These are phyloP conservation scores for Ranitomeya imitator DNA, from an alignment of 2,113 vertebrate genomes.

Conservation along the genomic window DNA sequence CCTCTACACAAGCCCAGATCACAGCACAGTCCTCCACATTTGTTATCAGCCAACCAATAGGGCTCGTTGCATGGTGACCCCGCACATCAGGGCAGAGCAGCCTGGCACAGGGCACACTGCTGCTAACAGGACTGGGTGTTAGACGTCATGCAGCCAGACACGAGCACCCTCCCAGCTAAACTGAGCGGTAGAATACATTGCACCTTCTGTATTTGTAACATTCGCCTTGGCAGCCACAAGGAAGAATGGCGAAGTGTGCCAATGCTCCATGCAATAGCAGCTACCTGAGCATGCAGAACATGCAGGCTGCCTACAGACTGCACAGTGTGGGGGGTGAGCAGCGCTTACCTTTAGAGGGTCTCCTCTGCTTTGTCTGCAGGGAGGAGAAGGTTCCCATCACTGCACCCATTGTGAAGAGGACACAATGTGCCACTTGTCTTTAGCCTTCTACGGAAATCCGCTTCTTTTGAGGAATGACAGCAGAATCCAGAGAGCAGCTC, in stretches of 20 bases:
- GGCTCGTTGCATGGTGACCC: not conserved
- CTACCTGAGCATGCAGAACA: not conserved
- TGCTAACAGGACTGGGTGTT: not conserved
- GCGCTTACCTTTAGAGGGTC: slow-evolving; percentile 91
- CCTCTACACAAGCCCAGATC: too few species aligned
- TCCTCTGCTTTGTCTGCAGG: slow-evolving; percentile 92
- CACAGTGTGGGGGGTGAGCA: slow-evolving; percentile 23
- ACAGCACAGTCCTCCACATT: too few species aligned
- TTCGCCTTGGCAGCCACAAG: not conserved
- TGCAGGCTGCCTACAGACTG: slow-evolving; percentile 32
- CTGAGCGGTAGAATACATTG: not conserved
- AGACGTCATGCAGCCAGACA: not conserved
- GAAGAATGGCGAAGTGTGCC: not conserved
- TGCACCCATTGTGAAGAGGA: slow-evolving; percentile 85
- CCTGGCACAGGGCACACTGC: not conserved
- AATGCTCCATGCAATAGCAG: not conserved
- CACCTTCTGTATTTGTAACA: not conserved
- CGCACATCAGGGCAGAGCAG: not conserved
- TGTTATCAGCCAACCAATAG: too few species aligned
- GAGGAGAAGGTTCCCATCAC: slow-evolving; percentile 96
- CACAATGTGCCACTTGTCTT: slow-evolving; percentile 65
- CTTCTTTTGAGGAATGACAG: slow-evolving; percentile 46
- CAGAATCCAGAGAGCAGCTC: slow-evolving; percentile 58
- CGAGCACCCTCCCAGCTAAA: not conserved
- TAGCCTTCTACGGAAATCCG: slow-evolving; percentile 60